A percentile compares a stretch with the other conserved stretches of the same genome.
These are phyloP conservation scores for Hyaena hyaena DNA, from an alignment of 2,113 vertebrate species.

Conservation along the genomic window DNA sequence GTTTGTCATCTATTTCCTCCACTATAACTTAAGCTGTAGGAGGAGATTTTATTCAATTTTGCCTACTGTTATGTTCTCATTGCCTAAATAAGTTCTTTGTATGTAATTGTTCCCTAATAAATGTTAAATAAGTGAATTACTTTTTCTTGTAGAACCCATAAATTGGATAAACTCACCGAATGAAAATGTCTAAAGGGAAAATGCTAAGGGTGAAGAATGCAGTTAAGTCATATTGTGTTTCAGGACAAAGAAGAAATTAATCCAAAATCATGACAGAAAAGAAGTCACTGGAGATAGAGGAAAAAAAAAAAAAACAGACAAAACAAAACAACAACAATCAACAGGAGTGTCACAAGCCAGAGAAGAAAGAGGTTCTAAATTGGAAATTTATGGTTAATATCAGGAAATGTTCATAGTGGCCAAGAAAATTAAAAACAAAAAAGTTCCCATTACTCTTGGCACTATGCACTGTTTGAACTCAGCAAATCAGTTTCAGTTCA, in stretches of 20 bases:
- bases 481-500: neutral
- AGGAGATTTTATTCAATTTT: neutral
- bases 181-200: neutral
- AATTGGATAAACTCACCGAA: neutral
- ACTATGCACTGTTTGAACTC: neutral
- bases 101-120: neutral
- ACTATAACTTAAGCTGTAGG: neutral
- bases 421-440: neutral
- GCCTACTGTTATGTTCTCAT: neutral
- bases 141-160: neutral
- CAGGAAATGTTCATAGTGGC: neutral
- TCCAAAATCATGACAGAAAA: neutral
- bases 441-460: neutral
- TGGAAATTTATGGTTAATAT: neutral
- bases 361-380: neutral
- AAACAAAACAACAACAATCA: neutral
- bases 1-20: neutral
- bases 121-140: neutral
- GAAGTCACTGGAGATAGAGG: neutral
- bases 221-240: neutral
- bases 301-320: neutral
- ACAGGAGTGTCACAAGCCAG: neutral
- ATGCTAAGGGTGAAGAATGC: neutral
- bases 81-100: neutral
- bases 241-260: neutral